Evolutionary conservation across 2,113 vertebrate species (phyloP).

Genomic region (Ceuthmochares aereus): DNA sequence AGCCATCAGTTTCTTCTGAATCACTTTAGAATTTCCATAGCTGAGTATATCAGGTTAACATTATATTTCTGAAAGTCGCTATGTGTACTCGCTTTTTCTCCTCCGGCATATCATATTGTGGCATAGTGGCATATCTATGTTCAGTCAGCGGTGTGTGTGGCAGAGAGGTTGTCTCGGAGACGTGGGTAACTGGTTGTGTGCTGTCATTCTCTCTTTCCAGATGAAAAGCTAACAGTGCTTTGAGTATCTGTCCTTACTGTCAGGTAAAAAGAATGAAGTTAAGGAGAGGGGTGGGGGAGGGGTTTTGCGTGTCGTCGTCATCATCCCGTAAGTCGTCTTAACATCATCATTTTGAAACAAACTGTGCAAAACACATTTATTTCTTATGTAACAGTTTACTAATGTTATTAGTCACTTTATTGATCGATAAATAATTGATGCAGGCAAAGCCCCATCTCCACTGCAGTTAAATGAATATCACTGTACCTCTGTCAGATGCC

Average conservation of each 20-base stretch:
- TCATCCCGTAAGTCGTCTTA: background rate
- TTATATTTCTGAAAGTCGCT: background rate
- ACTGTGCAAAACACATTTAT: background rate
- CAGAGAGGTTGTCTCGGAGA: background rate
- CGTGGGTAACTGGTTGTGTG: background rate
- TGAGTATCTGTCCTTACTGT: background rate
- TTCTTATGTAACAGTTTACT: background rate
- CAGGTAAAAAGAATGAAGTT: background rate
- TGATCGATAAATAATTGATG: background rate
- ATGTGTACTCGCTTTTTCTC: background rate
- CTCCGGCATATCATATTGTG: background rate
- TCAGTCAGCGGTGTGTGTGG: background rate
- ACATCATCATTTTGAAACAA: background rate
- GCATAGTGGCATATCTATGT: background rate
- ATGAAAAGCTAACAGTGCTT: background rate
- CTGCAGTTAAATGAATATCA: background rate
- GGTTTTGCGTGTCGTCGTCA: rapidly evolving
- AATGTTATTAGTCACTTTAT: background rate
- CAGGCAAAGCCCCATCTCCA: background rate
- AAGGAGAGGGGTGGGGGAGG: no score
- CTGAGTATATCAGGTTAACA: background rate
- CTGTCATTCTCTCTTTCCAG: background rate
- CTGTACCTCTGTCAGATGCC: background rate
- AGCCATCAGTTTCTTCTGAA: background rate
- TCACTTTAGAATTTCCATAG: background rate